Evolutionary conservation across 2,113 vertebrate species (phyloP).

Genomic region (Bagarius yarrelli): DNA sequence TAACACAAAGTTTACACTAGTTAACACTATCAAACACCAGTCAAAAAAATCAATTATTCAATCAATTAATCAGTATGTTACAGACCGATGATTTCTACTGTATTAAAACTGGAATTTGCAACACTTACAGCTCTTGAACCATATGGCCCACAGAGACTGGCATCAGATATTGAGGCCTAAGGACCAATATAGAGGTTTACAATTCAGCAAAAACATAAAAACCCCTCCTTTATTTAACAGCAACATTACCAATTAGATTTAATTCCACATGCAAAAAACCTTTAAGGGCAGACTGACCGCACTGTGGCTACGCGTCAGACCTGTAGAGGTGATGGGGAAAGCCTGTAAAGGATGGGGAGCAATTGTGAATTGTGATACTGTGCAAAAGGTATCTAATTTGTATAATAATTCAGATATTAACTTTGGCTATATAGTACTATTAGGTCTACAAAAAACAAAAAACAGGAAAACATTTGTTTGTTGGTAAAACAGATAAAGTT

Average conservation of each 20-base stretch:
- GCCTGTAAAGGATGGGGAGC: slow-evolving; percentile 57
- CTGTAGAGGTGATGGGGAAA: slow-evolving; percentile 67
- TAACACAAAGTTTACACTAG: neutral
- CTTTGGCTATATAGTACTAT: neutral
- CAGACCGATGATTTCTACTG: neutral
- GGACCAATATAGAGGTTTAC: slow-evolving; percentile 53
- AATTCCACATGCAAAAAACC: slow-evolving; percentile 37
- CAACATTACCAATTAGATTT: neutral
- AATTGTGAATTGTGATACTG: no score
- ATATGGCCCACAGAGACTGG: slow-evolving; percentile 75
- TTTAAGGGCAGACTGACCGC: slow-evolving; percentile 74
- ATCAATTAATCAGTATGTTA: no score
- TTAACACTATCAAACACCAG: neutral
- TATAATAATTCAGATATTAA: neutral
- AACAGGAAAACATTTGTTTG: neutral
- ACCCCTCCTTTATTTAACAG: neutral
- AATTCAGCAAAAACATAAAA: slow-evolving; percentile 3
- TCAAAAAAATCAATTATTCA: no score
- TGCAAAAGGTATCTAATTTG: neutral
- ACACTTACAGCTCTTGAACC: slow-evolving; percentile 84
- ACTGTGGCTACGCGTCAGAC: slow-evolving; percentile 82
- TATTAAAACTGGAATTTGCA: neutral
- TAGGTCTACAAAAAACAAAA: neutral
- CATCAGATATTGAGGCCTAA: slow-evolving; percentile 79
- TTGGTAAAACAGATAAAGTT: neutral